These are phyloP conservation scores for Pammene aurita DNA, from an alignment of 2,888 invertebrate genomes.

Conservation along the genomic window DNA sequence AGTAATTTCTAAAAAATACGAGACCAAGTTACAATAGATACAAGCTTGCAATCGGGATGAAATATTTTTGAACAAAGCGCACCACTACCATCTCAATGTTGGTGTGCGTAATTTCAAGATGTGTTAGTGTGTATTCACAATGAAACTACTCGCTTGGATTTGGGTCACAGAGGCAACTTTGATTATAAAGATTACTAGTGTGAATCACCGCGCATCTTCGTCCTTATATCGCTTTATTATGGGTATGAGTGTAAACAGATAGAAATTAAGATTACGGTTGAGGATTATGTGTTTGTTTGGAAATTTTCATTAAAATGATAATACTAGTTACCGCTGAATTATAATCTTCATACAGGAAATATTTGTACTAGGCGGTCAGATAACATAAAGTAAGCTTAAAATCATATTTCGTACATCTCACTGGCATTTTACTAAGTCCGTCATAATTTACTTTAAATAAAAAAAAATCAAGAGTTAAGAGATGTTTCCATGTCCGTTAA, in stretches of 20 bases:
- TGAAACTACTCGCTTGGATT: constrained; percentile 80
- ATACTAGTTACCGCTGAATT: background rate
- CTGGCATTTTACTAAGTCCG: too few species aligned
- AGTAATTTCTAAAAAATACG: background rate
- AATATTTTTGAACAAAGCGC: background rate
- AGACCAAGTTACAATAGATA: constrained; percentile 7
- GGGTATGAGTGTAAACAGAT: constrained; percentile 21
- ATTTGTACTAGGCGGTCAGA: background rate
- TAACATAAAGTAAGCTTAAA: too few species aligned
- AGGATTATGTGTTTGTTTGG: background rate
- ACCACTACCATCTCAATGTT: constrained; percentile 4
- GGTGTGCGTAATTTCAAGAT: constrained; percentile 28
- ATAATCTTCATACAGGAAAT: background rate
- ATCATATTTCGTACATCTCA: too few species aligned
- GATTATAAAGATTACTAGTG: constrained; percentile 81
- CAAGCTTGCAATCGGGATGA: background rate
- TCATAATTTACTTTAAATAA: too few species aligned
- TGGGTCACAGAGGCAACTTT: constrained; percentile 81
- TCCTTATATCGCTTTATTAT: constrained; percentile 33
- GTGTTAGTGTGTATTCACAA: constrained; percentile 71
- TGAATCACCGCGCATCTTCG: constrained; percentile 77
- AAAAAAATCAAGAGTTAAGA: too few species aligned
- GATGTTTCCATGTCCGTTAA: too few species aligned
- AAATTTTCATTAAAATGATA: background rate
- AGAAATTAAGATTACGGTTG: constrained; percentile 16